Evolutionary conservation across 2,888 invertebrate species (phyloP).

Genomic region (Tethea ocularis): DNA sequence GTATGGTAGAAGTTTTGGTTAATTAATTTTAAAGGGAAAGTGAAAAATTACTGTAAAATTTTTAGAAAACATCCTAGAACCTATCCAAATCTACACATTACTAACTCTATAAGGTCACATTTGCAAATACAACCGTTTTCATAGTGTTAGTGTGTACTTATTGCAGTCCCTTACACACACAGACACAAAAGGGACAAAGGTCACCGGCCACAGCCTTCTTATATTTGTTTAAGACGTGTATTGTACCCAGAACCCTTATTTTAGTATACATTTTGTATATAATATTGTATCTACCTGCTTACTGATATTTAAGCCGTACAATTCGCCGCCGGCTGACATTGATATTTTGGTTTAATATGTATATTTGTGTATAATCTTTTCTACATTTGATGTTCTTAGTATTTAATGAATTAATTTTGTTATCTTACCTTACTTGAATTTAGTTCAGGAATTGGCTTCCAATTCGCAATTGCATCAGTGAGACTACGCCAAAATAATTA

Average conservation of each 20-base stretch:
- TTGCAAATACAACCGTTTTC: conserved; percentile 74
- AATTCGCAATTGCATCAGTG: too few relatives aligned
- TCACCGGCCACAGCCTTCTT: conserved; percentile 80
- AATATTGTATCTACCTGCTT: conserved; percentile 32
- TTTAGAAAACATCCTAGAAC: background rate
- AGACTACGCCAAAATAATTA: too few relatives aligned
- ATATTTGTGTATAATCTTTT: background rate
- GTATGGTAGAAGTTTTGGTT: too few relatives aligned
- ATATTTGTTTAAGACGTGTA: conserved; percentile 83
- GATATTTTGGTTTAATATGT: background rate
- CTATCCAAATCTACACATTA: conserved; percentile 24
- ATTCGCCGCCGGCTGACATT: background rate
- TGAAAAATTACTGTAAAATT: too few relatives aligned
- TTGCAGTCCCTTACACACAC: conserved; percentile 78
- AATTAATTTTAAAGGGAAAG: too few relatives aligned
- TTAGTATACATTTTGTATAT: conserved; percentile 53
- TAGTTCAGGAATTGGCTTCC: too few relatives aligned
- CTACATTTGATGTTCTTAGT: background rate
- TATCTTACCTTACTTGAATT: too few relatives aligned
- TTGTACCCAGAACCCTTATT: conserved; percentile 67
- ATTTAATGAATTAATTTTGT: background rate
- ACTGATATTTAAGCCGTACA: conserved; percentile 8
- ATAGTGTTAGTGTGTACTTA: conserved; percentile 62
- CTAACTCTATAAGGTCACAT: conserved; percentile 63
- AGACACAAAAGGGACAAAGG: conserved; percentile 72